phyloP scores from a whole-genome alignment of 1,140 invertebrate species.

The Ceratosolen solmsi region DNA sequence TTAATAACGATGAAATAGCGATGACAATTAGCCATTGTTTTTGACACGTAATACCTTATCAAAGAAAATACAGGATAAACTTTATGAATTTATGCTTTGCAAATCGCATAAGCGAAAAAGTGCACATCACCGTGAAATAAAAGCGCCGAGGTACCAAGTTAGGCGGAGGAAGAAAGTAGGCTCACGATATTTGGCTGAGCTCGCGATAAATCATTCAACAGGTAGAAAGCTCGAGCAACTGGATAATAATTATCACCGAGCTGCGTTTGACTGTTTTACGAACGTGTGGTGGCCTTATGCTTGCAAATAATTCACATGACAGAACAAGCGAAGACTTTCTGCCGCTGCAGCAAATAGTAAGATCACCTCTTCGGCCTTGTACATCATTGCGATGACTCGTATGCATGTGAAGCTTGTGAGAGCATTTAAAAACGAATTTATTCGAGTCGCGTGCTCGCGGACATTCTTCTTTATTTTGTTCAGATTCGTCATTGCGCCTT shows the following conservation, averaged over 20 bases:
- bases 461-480: constrained; percentile 20
- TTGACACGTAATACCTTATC: constrained; percentile 1
- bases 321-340: background rate
- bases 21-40: background rate
- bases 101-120: background rate
- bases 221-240: constrained; percentile 26
- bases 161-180: constrained; percentile 4
- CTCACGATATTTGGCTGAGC: background rate
- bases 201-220: constrained; percentile 37
- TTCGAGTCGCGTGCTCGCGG: constrained; percentile 13
- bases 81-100: background rate
- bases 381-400: constrained; percentile 16
- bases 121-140: background rate
- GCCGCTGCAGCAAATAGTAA: background rate
- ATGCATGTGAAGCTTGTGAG: background rate
- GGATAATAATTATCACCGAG: constrained; percentile 34
- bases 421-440: constrained; percentile 25
- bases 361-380: background rate
- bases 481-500: constrained; percentile 34
- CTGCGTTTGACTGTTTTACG: constrained; percentile 23
- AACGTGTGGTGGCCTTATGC: background rate
- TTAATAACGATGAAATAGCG: background rate
- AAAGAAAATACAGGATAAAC: background rate
- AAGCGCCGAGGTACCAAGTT: background rate
- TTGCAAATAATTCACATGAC: constrained; percentile 7